A percentile compares a stretch with the other conserved stretches of the same genome.
Evolutionary conservation across 1,140 invertebrate genomes (phyloP).

Genomic region (Anastrepha ludens): DNA sequence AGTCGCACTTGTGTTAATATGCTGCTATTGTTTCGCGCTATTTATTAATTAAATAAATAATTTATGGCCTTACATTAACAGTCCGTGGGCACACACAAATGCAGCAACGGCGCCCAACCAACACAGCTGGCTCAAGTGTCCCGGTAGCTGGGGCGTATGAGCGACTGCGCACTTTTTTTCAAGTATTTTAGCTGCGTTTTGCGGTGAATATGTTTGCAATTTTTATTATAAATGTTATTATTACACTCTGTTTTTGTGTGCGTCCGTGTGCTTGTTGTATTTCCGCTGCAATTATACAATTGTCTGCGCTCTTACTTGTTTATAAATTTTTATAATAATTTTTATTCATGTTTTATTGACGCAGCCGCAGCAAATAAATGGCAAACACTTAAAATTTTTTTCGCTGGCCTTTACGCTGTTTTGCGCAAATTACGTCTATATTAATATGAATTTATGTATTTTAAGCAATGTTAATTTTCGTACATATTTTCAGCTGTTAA

Average conservation of each 20-base stretch:
- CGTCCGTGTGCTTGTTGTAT: background rate
- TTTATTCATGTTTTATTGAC: background rate
- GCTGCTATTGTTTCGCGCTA: constrained; percentile 11
- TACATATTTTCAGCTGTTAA: background rate
- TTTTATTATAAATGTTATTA: constrained; percentile 51
- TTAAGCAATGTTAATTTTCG: constrained; percentile 36
- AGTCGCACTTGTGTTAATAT: background rate
- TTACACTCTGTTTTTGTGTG: background rate
- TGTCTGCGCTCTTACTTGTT: constrained; percentile 10
- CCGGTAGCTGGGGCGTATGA: background rate
- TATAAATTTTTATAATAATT: constrained; percentile 36
- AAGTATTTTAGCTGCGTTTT: constrained; percentile 46
- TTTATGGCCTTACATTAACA: constrained; percentile 29
- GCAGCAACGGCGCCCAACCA: too few relatives aligned
- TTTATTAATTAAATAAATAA: constrained; percentile 51
- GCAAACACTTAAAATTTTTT: constrained; percentile 43
- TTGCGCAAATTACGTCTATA: constrained; percentile 34
- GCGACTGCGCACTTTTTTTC: background rate
- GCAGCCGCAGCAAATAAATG: constrained; percentile 28
- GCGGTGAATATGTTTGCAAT: constrained; percentile 31
- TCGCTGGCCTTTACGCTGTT: background rate
- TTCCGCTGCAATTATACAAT: too few relatives aligned
- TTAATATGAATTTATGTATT: constrained; percentile 44
- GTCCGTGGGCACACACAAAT: background rate
- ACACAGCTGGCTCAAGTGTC: background rate